Evolutionary conservation across 2,113 vertebrate genomes (phyloP), one percentile per base, ranked within the genome.

Genomic region (Vicugna pacos): DNA sequence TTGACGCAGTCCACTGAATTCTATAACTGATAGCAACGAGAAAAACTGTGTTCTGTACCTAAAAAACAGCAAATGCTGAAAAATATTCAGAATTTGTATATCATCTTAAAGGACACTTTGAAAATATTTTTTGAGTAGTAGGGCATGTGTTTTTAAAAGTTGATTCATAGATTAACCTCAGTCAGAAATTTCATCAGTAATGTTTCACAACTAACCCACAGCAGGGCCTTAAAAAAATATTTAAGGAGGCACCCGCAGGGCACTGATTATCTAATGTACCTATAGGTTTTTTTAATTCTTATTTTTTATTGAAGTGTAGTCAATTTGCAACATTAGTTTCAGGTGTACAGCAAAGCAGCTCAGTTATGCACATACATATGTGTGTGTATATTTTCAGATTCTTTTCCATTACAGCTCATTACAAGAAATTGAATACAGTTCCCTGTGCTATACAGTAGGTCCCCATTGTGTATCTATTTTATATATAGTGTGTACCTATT

Each of bases 51-150:
- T 42, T 82, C 9, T 48, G 5, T 65, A 72, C 48, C 52, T 13
- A 32, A 90, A 15, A 90, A 90, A 83, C 6, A 81, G 32, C 19
- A 94, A 52, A 89, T 24, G 54, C 67, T 16, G 14, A 56, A 67
- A 84, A 56, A 19, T 7, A 35, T 76, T 91, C 30, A 62, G 38
- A 72, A 69, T 84, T 22, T 70, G 3, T 62, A 83, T 48, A 14
- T 92, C 32, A 46, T 60, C 64, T 69, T 84, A 48, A 95, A 82
- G 65, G 20, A 73, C 62, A 94, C 32, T 28, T 95, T 42, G 28
- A 60, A 84, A 76, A 81, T 60, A 82, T 52, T 67, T 90, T 91
- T 79, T 84, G 26, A 84, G 58, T 60, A 62, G 30, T 22, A 22
- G 13, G 28, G 2, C 24, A 8, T 88, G 9, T 81, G 13, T 62